Conservation (phyloP, 2,797 vertebrate genomes). For the Falco biarmicus region DNA sequence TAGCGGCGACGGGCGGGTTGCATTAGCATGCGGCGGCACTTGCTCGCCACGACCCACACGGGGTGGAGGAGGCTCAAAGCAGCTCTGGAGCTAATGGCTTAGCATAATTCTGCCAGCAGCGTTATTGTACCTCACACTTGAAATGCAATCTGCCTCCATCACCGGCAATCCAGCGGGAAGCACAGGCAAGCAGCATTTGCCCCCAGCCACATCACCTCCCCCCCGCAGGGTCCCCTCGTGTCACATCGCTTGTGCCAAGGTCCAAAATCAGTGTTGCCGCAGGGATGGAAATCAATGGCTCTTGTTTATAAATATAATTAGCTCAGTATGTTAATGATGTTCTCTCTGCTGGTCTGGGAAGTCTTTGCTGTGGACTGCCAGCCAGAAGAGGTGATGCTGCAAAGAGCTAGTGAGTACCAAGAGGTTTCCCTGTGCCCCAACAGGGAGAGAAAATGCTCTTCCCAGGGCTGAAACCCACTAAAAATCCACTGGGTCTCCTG, state of each 20-base stretch:
- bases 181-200: rapidly evolving
- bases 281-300: not conserved
- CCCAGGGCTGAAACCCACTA: not conserved
- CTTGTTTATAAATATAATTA: not conserved
- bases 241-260: not conserved
- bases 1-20: not conserved
- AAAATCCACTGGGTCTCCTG: not conserved
- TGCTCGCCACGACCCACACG: rapidly evolving
- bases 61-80: not conserved
- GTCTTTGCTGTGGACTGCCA: not conserved
- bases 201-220: rapidly evolving
- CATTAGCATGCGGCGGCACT: not conserved
- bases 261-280: rapidly evolving
- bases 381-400: not conserved
- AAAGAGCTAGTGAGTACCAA: not conserved
- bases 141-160: not conserved
- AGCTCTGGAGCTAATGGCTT: not conserved
- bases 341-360: not conserved
- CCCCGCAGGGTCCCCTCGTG: rapidly evolving
- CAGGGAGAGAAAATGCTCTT: not conserved
- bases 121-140: not conserved
- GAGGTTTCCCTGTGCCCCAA: not conserved
- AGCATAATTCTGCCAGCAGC: not conserved
- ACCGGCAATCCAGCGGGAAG: rapidly evolving
- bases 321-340: not conserved